Evolutionary conservation across 2,797 vertebrate species (phyloP).

Genomic region (Acanthurus tractus): DNA sequence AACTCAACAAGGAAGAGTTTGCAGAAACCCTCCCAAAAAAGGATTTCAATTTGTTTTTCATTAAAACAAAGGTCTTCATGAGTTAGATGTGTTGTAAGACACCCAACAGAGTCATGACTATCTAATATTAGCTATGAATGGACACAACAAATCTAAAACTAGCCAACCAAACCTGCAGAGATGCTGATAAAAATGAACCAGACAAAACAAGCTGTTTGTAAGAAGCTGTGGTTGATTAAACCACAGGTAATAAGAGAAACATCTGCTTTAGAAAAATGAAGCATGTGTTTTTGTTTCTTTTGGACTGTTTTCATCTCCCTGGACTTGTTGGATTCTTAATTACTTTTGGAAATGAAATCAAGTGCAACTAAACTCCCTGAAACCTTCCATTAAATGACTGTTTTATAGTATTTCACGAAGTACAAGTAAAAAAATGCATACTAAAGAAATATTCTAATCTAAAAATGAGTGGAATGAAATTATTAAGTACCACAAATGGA

Average conservation of each 20-base stretch:
- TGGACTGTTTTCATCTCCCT: slow-evolving; percentile 1
- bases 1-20: background rate
- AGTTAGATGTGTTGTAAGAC: slow-evolving; percentile 5
- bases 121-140: no score
- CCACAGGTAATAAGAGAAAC: slow-evolving; percentile 8
- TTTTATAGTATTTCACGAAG: background rate
- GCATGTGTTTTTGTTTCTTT: slow-evolving; percentile 9
- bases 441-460: no score
- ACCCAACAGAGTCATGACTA: slow-evolving; percentile 1
- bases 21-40: background rate
- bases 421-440: no score
- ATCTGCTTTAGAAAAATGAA: slow-evolving; percentile 30
- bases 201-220: slow-evolving; percentile 11
- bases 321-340: slow-evolving; percentile 10
- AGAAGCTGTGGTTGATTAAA: slow-evolving; percentile 17
- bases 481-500: no score
- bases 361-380: background rate
- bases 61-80: background rate
- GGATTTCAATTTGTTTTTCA: background rate
- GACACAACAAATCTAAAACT: background rate
- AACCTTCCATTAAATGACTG: background rate
- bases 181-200: background rate
- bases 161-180: slow-evolving; percentile 12
- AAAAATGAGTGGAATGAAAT: no score
- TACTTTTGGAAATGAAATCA: background rate